phyloP scores from a whole-genome alignment of 1,140 invertebrate species.

The Drosophila ficusphila region DNA sequence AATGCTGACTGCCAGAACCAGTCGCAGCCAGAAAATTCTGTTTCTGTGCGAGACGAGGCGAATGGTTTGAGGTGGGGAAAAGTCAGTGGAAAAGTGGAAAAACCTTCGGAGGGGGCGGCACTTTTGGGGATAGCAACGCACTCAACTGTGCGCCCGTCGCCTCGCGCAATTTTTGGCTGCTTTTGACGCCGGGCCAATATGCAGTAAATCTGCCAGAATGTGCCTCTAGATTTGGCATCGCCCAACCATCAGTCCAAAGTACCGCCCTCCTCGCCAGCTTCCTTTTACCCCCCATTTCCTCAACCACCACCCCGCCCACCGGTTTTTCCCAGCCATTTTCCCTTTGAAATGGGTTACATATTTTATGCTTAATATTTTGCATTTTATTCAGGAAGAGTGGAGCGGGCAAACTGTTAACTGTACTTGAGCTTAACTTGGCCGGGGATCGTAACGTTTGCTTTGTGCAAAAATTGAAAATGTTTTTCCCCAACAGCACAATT shows the following conservation, averaged over 20 bases:
- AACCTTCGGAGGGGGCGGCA: not conserved
- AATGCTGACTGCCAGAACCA: constrained; percentile 68
- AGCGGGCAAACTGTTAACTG: constrained; percentile 54
- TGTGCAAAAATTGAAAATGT: constrained; percentile 69
- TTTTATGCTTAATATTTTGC: constrained; percentile 84
- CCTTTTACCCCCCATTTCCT: not conserved
- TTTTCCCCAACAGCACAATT: constrained; percentile 36
- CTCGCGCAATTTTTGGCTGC: constrained; percentile 71
- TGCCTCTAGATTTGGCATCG: constrained; percentile 82
- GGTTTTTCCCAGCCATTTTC: constrained; percentile 12
- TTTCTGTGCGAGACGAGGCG: constrained; percentile 35
- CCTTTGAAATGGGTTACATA: constrained; percentile 82
- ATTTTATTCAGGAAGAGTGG: constrained; percentile 62
- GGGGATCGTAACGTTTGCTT: constrained; percentile 33
- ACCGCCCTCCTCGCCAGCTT: not conserved
- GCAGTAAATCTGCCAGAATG: constrained; percentile 84
- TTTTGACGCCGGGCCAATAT: constrained; percentile 83
- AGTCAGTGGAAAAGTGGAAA: constrained; percentile 3
- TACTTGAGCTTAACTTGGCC: constrained; percentile 54
- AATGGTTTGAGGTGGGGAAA: not conserved
- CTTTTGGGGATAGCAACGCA: constrained; percentile 44
- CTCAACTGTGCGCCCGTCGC: constrained; percentile 40
- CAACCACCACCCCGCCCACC: not conserved
- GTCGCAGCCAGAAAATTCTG: constrained; percentile 48
- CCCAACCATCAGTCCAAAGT: constrained; percentile 51